phyloP scores from a whole-genome alignment of 1,140 invertebrate genomes.

The Drosophila pseudoananassae region DNA sequence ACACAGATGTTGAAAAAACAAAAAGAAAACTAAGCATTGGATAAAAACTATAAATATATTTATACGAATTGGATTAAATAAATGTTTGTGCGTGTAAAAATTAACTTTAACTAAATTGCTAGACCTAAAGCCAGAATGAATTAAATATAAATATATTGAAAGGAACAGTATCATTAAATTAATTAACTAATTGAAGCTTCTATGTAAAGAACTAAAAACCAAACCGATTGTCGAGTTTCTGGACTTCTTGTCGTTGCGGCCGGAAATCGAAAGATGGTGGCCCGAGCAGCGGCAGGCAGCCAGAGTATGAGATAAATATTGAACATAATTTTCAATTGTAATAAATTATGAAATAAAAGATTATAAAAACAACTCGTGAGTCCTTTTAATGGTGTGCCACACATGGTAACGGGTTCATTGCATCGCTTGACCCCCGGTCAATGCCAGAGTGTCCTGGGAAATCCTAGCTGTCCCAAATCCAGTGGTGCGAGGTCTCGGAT shows the following conservation, averaged over 20 bases:
- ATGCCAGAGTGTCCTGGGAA: constrained; percentile 22
- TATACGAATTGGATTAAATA: constrained; percentile 75
- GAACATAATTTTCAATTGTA: constrained; percentile 81
- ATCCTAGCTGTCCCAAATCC: constrained; percentile 18
- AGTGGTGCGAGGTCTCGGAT: not conserved
- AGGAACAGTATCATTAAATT: constrained; percentile 77
- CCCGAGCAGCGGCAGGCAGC: constrained; percentile 15
- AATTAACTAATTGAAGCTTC: constrained; percentile 81
- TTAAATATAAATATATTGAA: constrained; percentile 76
- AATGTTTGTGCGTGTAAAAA: constrained; percentile 83
- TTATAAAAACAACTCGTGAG: constrained; percentile 63
- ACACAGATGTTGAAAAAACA: constrained; percentile 24
- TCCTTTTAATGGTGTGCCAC: constrained; percentile 13
- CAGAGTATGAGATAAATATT: constrained; percentile 66
- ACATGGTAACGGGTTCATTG: constrained; percentile 25
- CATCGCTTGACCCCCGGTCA: constrained; percentile 16
- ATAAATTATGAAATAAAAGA: constrained; percentile 82
- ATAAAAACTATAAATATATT: constrained; percentile 63
- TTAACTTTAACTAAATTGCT: constrained; percentile 79
- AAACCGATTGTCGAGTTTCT: constrained; percentile 59
- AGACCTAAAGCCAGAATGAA: constrained; percentile 60
- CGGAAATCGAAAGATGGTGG: constrained; percentile 25
- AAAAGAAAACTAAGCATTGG: constrained; percentile 31
- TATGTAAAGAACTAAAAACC: constrained; percentile 77
- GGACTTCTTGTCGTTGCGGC: constrained; percentile 23